Evolutionary conservation across 2,888 invertebrate genomes (phyloP).

Genomic region (Loripinus fragilis): DNA sequence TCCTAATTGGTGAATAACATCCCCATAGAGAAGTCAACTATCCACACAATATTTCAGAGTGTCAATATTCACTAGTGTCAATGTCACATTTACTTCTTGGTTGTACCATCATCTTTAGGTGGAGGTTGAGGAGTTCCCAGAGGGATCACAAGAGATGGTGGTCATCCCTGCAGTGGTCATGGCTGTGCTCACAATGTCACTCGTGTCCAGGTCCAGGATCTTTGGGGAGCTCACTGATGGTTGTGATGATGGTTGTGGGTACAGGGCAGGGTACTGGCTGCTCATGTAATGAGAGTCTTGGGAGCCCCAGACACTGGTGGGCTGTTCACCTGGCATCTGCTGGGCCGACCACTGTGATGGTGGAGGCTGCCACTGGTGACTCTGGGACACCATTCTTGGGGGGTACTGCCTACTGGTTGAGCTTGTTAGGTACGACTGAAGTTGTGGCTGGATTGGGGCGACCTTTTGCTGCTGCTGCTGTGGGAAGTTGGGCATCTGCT

Average conservation of each 20-base stretch:
- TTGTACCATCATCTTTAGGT: conserved; percentile 19
- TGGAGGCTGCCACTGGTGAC: conserved; percentile 32
- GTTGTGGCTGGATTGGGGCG: conserved; percentile 30
- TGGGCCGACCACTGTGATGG: conserved; percentile 39
- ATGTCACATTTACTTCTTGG: conserved; percentile 6
- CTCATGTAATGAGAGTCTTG: conserved; percentile 45
- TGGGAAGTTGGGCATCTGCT: conserved; percentile 6
- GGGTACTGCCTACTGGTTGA: conserved; percentile 30
- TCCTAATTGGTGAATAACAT: too few relatives aligned
- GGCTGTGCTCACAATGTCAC: conserved; percentile 28
- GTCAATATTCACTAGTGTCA: conserved; percentile 3
- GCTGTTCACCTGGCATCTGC: conserved; percentile 43
- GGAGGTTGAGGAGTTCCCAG: conserved; percentile 29
- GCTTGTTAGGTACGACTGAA: conserved; percentile 30
- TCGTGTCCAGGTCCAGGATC: conserved; percentile 25
- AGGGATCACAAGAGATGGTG: conserved; percentile 28
- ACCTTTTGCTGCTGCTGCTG: conserved; percentile 21
- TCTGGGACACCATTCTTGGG: conserved; percentile 34
- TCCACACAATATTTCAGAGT: not conserved
- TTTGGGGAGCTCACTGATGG: conserved; percentile 31
- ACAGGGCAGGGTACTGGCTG: conserved; percentile 43
- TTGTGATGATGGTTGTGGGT: conserved; percentile 32
- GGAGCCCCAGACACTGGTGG: conserved; percentile 46
- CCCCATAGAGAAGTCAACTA: too few relatives aligned
- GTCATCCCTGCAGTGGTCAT: conserved; percentile 32